Evolutionary conservation across 1,140 invertebrate species (phyloP), one percentile per base, ranked within the genome.

Genomic region (Heliothis virescens): DNA sequence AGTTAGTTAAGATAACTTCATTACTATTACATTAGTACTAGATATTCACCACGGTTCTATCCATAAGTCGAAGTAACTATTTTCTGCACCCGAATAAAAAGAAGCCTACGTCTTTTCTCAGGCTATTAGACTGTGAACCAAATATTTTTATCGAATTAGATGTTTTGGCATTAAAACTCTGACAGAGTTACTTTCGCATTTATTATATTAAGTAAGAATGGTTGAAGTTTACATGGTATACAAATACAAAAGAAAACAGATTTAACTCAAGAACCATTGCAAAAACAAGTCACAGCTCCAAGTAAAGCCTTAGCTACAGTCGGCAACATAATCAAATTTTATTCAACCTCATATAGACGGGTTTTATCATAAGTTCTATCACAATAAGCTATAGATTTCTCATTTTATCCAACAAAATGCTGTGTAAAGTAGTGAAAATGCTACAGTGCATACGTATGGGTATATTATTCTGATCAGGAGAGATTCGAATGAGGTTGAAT

Each of bases 401-500:
- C 59, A 79, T 82, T 82, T 81, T 83, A 85, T 84, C 80, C 85
- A 65, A 82, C 82, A 55, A 79, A 83, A 83, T 82, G 60, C 82
- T 21, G 21, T 71, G 69, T 60, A 59, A 72, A 82, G 79, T 83
- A 82, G 69, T 73, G 80, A 80, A 80, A 69, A 71, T 26, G 59
- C 57, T 47, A 11, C 26, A 10, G 21, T 48, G 89, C 87, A 91
- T 91, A 89, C 63, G 87, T 87, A 91, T 82, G 84, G 80, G 72
- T 7, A 65, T 84, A 91, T 91, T 89, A 91, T 91, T 80, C 85
- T 76, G 83, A 90, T 88, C 63, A 59, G 34, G 18, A 9, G n/a
- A n/a, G 21, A 79, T 34, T 48, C 29, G 34, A 48, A 79, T 47
- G 67, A 59, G 77, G 77, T 79, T 60, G 34, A 50, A 79, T 65